These are phyloP conservation scores for Anthophora plumipes DNA, from an alignment of 2,888 invertebrate species.

Conservation along the genomic window DNA sequence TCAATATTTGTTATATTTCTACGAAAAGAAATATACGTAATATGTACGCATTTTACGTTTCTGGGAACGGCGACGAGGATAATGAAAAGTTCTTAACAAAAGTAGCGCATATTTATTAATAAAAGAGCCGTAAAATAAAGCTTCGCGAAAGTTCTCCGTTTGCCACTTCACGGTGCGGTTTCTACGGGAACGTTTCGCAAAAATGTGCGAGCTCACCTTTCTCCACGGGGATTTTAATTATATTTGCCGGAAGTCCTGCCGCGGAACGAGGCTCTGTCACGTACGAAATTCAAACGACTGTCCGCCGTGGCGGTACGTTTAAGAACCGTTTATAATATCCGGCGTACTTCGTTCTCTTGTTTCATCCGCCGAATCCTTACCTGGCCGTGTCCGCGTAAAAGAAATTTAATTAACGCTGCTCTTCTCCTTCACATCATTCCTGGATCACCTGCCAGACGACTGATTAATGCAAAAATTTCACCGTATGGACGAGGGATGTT, in stretches of 20 bases:
- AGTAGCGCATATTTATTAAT: neutral
- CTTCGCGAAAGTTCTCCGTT: neutral
- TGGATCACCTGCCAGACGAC: neutral
- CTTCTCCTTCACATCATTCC: neutral
- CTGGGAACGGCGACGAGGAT: no score
- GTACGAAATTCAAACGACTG: conserved; percentile 56
- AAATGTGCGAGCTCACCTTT: conserved; percentile 11
- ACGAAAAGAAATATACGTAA: no score
- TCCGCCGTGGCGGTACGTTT: conserved; percentile 33
- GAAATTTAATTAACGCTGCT: conserved; percentile 62
- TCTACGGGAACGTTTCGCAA: conserved; percentile 17
- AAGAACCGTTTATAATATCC: conserved; percentile 63
- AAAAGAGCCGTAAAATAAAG: neutral
- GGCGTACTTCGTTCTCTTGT: conserved; percentile 13
- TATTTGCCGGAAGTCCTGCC: conserved; percentile 26
- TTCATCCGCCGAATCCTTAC: conserved; percentile 33
- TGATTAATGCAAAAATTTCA: conserved; percentile 35
- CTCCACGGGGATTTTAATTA: conserved; percentile 50
- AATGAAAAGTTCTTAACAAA: no score
- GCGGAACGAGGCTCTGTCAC: conserved; percentile 24
- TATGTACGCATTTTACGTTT: no score
- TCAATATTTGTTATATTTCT: no score
- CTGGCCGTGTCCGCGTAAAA: conserved; percentile 33
- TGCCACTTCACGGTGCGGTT: neutral
- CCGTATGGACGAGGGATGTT: neutral